Conservation (phyloP, 2,888 invertebrate species). For the Phlogophora meticulosa region DNA sequence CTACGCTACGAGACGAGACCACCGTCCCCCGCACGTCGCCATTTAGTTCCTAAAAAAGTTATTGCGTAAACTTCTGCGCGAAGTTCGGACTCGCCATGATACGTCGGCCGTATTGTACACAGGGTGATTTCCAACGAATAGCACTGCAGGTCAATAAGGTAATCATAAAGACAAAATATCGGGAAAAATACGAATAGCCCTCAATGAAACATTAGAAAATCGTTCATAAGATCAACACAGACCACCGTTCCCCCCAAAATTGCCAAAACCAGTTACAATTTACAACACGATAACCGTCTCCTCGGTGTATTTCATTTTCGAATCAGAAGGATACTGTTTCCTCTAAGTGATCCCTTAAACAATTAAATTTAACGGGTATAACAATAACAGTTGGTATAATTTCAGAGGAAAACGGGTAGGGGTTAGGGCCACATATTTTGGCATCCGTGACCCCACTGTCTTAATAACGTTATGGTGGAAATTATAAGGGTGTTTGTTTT, state of each 20-base stretch:
- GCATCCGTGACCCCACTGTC: constrained; percentile 63
- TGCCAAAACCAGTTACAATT: constrained; percentile 38
- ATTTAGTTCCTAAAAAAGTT: too few species aligned
- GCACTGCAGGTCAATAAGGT: too few species aligned
- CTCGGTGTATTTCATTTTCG: constrained; percentile 53
- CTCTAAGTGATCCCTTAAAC: constrained; percentile 56
- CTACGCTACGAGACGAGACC: too few species aligned
- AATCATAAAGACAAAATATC: too few species aligned
- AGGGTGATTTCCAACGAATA: too few species aligned
- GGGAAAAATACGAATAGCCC: background rate
- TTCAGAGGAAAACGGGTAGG: constrained; percentile 63
- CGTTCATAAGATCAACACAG: background rate
- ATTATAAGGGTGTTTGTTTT: constrained; percentile 46
- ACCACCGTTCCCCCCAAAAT: background rate
- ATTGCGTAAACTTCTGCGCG: too few species aligned
- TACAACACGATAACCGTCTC: constrained; percentile 40
- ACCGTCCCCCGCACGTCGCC: too few species aligned
- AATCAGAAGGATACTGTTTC: constrained; percentile 57
- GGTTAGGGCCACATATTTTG: constrained; percentile 64
- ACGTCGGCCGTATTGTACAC: too few species aligned
- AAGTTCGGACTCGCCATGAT: too few species aligned
- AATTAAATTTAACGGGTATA: constrained; percentile 69
- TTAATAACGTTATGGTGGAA: constrained; percentile 53
- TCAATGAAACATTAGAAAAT: background rate
- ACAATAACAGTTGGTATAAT: constrained; percentile 70